Conservation (phyloP, 2,888 invertebrate species). For the Macrophya alboannulata region DNA sequence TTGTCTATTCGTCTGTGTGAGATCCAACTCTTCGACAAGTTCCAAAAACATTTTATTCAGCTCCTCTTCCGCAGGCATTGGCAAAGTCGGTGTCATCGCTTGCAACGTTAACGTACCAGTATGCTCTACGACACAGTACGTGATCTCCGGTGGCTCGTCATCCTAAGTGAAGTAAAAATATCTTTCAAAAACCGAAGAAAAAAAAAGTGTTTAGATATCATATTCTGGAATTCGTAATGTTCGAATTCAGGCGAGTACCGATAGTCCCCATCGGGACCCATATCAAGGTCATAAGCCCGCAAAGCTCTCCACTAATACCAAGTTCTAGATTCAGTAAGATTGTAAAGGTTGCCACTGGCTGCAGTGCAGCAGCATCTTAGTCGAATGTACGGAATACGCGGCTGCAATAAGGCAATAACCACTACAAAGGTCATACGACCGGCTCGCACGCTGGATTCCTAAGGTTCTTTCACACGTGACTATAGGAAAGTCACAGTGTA, state of each 20-base stretch:
- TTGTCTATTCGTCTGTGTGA: conserved; percentile 96
- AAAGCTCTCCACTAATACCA: not conserved
- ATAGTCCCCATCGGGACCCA: not conserved
- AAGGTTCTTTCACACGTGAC: conserved; percentile 78
- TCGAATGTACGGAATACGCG: conserved; percentile 23
- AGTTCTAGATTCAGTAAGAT: conserved; percentile 42
- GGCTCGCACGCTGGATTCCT: conserved; percentile 74
- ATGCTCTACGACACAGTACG: conserved; percentile 96
- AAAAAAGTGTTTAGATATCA: not conserved
- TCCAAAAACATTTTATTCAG: conserved; percentile 97
- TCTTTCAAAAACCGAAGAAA: conserved; percentile 49
- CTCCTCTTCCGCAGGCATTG: conserved; percentile 96
- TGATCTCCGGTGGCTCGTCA: conserved; percentile 98
- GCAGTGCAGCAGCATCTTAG: not conserved
- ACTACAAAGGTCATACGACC: conserved; percentile 74
- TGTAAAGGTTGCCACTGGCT: conserved; percentile 39
- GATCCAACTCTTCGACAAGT: conserved; percentile 96
- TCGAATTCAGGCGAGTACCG: not conserved
- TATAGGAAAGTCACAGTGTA: conserved; percentile 73
- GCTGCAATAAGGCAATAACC: conserved; percentile 59
- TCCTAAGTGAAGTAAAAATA: conserved; percentile 83
- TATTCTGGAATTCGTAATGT: not conserved
- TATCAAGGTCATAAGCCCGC: conserved; percentile 16
- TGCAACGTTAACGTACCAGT: conserved; percentile 92
- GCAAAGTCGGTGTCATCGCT: conserved; percentile 95